Evolutionary conservation across 1,140 invertebrate species (phyloP), one percentile per base, ranked within the genome.

Genomic region (Bombus impatiens): DNA sequence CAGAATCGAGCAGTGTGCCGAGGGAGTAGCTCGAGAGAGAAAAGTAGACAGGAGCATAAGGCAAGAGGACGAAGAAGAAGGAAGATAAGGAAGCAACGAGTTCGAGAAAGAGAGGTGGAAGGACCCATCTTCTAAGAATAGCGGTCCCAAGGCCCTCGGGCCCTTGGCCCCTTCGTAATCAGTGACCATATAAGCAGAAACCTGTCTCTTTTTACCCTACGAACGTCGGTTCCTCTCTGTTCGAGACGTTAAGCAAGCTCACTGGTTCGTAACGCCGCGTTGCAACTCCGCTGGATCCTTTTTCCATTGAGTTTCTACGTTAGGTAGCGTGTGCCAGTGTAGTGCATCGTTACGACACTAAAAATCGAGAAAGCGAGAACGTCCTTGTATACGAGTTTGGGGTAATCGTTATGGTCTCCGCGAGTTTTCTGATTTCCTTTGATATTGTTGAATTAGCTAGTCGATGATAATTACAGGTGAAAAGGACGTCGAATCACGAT

Each of bases 121-220:
- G 79, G 87, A 80, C 83, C 80, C 81, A 85, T 91, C 85, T 91
- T 92, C 91, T 92, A 92, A 92, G 90, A 92, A 92, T 92, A 92
- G 91, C 92, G 92, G 91, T 89, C 75, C 82, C 91, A 90, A 89
- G 88, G 86, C 91, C 91, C 91, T 87, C 74, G 82, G 92, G 92
- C 91, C 89, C 87, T 90, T 87, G 86, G 89, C 90, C 89, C 87
- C 90, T 87, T 77, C 87, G 87, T 91, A 91, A 91, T 91, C 90
- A 91, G 81, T 87, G 87, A 84, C 87, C 89, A 83, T 91, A 91
- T 91, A 91, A 90, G 89, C 89, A 88, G 81, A 90, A 88, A 78
- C 84, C 83, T 59, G 72, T 80, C 75, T 82, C 90, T 78, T 76
- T 85, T 78, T 75, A 70, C 67, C 71, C 35, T 53, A 40, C 72